Conservation (phyloP, 2,113 vertebrate species). For the Hylia prasina region DNA sequence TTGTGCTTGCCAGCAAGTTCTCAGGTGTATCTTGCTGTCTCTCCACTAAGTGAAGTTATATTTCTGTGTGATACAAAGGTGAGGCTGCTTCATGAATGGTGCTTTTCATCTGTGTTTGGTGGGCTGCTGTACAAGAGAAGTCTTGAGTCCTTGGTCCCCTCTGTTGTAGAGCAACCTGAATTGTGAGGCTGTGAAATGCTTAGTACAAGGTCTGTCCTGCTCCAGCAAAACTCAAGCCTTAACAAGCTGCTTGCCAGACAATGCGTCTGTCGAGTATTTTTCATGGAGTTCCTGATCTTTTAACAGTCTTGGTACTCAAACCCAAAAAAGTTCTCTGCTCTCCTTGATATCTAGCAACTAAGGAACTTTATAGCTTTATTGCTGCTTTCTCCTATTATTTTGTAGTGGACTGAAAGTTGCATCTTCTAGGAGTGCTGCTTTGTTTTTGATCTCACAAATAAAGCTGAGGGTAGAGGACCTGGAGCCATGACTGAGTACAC, state of each 20-base stretch:
- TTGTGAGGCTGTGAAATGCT: neutral
- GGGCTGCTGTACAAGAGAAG: neutral
- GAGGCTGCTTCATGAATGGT: rapidly evolving
- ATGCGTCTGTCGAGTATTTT: neutral
- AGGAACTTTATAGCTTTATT: neutral
- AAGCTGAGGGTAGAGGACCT: neutral
- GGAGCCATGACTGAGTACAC: neutral
- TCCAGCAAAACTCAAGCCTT: neutral
- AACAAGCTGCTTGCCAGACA: neutral
- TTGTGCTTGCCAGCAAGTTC: neutral
- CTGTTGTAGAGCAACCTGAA: neutral
- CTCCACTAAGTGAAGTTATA: neutral
- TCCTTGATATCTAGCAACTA: neutral
- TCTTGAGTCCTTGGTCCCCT: neutral
- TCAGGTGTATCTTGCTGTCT: neutral
- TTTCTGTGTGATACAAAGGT: neutral
- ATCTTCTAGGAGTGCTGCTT: neutral
- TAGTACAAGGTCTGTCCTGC: neutral
- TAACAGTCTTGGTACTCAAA: neutral
- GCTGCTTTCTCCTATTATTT: neutral
- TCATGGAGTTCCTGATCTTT: neutral
- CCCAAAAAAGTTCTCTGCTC: neutral
- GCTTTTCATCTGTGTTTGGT: neutral
- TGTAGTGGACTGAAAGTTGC: neutral
- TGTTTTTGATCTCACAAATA: neutral